These are phyloP conservation scores for Anaspis maculata DNA, from an alignment of 2,888 invertebrate species.

Conservation along the genomic window DNA sequence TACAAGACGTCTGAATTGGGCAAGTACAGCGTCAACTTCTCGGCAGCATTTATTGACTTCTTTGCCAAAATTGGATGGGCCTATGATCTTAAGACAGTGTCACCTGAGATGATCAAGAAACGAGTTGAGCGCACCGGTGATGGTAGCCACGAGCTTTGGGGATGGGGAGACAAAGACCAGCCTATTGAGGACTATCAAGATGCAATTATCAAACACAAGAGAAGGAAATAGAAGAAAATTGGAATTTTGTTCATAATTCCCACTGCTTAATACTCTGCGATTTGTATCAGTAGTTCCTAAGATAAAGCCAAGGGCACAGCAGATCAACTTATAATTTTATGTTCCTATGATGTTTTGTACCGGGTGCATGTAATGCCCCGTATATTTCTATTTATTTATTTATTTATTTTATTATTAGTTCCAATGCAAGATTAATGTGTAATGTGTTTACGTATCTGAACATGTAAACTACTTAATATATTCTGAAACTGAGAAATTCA, in stretches of 20 bases:
- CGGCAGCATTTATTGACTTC: slow-evolving; percentile 70
- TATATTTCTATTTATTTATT: no score
- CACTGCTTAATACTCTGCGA: neutral
- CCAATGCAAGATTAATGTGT: no score
- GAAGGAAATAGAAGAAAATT: neutral
- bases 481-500: no score
- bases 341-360: no score
- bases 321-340: no score
- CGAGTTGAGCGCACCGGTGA: slow-evolving; percentile 48
- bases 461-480: no score
- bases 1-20: slow-evolving; percentile 77
- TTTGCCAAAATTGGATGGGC: slow-evolving; percentile 80
- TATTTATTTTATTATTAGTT: no score
- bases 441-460: no score
- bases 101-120: slow-evolving; percentile 57
- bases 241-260: no score
- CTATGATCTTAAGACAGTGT: slow-evolving; percentile 77
- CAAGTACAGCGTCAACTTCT: slow-evolving; percentile 61
- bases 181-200: slow-evolving; percentile 34
- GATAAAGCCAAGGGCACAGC: no score
- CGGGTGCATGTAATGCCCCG: no score
- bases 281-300: neutral
- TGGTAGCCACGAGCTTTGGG: slow-evolving; percentile 54
- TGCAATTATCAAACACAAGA: slow-evolving; percentile 30
- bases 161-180: slow-evolving; percentile 69